A percentile compares a stretch with the other conserved stretches of the same genome.
phyloP scores from a whole-genome alignment of 2,113 vertebrate genomes.

The Eurystomus gularis region DNA sequence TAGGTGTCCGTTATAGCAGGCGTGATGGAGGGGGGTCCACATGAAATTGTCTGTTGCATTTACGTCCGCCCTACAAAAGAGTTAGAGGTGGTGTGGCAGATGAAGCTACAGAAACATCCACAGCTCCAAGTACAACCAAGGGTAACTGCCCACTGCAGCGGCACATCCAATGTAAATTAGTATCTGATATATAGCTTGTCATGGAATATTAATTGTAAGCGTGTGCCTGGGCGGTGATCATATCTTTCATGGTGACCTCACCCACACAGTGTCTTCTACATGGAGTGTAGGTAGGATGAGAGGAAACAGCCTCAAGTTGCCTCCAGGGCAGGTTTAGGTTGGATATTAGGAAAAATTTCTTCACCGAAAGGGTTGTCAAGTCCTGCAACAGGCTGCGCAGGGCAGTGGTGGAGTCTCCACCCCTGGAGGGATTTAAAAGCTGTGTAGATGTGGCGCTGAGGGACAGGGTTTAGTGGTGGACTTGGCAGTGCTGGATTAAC shows the following conservation, averaged over 20 bases:
- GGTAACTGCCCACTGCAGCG: not conserved
- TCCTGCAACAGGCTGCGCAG: not conserved
- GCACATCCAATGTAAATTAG: not conserved
- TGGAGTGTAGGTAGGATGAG: not conserved
- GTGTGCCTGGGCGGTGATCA: not conserved
- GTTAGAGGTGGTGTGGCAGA: not conserved
- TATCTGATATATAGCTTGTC: not conserved
- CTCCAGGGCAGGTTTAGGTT: not conserved
- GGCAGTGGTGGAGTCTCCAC: not conserved
- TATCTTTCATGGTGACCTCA: not conserved
- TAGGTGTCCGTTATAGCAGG: constrained; percentile 85
- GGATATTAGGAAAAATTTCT: not conserved
- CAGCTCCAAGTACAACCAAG: not conserved
- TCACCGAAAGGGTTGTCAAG: not conserved
- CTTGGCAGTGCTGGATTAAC: too few species aligned
- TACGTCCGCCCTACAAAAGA: constrained; percentile 79
- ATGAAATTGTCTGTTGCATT: constrained; percentile 86
- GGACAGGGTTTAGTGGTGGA: too few species aligned
- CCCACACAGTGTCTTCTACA: not conserved
- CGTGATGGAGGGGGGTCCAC: constrained; percentile 96
- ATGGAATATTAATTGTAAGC: not conserved
- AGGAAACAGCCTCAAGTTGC: not conserved
- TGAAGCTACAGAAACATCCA: not conserved
- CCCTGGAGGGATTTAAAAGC: too few species aligned
- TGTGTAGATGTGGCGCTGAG: too few species aligned